These are phyloP conservation scores for Amphipyra tragopoginis DNA, from an alignment of 2,888 invertebrate genomes.

Conservation along the genomic window DNA sequence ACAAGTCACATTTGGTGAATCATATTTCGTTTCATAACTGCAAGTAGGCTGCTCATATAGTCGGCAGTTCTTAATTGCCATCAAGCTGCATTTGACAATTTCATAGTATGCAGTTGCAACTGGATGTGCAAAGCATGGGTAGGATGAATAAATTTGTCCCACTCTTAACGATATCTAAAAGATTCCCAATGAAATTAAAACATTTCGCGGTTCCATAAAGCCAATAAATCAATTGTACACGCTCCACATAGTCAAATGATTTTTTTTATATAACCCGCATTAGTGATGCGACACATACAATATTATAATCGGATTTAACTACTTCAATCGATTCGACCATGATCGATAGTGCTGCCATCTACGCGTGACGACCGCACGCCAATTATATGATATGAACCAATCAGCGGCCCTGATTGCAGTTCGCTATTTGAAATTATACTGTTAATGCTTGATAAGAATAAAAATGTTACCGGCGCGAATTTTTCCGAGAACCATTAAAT, in stretches of 20 bases:
- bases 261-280: conserved; percentile 16
- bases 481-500: conserved; percentile 45
- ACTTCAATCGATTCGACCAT: conserved; percentile 21
- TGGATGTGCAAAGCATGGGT: too few relatives aligned
- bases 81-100: too few relatives aligned
- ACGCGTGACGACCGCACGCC: conserved; percentile 42
- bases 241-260: conserved; percentile 6
- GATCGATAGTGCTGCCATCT: conserved; percentile 40
- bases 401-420: conserved; percentile 45
- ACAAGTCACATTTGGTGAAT: too few relatives aligned
- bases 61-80: too few relatives aligned
- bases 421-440: conserved; percentile 51
- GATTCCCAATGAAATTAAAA: not conserved
- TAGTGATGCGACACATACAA: conserved; percentile 9
- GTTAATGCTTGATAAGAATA: conserved; percentile 52
- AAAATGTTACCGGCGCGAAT: conserved; percentile 44
- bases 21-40: too few relatives aligned
- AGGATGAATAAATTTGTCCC: too few relatives aligned
- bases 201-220: not conserved
- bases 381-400: conserved; percentile 58
- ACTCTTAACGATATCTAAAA: too few relatives aligned
- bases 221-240: not conserved
- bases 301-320: conserved; percentile 30
- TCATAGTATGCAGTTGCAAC: too few relatives aligned
- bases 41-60: too few relatives aligned